phyloP scores from a whole-genome alignment of 2,888 invertebrate genomes.

The Orchesellides sinensis region DNA sequence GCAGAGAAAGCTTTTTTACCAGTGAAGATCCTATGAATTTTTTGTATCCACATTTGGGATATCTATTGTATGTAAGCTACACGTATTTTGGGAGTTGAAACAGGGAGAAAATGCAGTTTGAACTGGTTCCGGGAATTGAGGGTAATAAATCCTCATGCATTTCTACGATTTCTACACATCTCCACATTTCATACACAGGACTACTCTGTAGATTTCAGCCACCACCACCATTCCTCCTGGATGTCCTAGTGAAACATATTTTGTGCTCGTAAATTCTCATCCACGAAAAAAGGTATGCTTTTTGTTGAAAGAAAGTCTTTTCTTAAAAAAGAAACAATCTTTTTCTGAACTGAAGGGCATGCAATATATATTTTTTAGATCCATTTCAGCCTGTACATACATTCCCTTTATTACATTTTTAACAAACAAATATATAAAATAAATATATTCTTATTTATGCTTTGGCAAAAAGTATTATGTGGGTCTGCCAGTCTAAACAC shows the following conservation, averaged over 20 bases:
- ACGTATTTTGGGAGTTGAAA: background rate
- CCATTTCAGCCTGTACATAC: background rate
- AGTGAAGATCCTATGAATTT: background rate
- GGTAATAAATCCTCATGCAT: conserved; percentile 56
- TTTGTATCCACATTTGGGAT: background rate
- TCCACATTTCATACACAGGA: background rate
- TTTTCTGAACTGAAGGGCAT: background rate
- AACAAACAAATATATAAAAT: background rate
- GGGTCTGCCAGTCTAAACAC: background rate
- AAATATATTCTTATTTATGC: too few relatives aligned
- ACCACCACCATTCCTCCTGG: background rate
- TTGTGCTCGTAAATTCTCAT: background rate
- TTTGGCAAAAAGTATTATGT: background rate
- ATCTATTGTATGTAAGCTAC: background rate
- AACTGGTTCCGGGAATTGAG: conserved; percentile 54
- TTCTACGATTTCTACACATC: conserved; percentile 25
- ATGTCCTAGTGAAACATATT: too few relatives aligned
- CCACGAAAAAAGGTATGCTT: background rate
- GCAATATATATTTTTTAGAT: background rate
- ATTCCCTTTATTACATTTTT: background rate
- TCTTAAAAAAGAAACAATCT: background rate
- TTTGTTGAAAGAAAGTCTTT: background rate
- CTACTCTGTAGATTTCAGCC: background rate
- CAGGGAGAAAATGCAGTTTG: conserved; percentile 51
- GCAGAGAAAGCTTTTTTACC: background rate